Conservation (phyloP, 2,888 invertebrate genomes). For the Spisula solida region DNA sequence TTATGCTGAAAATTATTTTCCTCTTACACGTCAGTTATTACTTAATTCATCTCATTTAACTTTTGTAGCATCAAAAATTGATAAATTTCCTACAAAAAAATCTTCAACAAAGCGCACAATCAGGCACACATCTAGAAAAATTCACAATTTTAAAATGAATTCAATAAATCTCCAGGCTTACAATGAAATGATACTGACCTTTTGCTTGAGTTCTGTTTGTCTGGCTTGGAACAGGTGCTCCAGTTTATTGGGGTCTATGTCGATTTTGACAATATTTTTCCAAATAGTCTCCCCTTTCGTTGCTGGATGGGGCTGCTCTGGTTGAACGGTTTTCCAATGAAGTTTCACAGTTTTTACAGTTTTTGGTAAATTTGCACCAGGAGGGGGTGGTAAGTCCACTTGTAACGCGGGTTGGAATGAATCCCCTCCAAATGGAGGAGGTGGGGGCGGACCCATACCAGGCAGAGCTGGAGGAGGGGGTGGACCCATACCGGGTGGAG, state of each 20-base stretch:
- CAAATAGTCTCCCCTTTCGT: slow-evolving; percentile 85
- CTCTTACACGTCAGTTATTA: neutral
- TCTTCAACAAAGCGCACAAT: neutral
- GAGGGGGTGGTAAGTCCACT: slow-evolving; percentile 82
- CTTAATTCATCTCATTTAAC: neutral
- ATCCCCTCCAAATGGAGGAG: slow-evolving; percentile 71
- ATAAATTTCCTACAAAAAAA: neutral
- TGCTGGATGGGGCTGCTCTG: slow-evolving; percentile 84
- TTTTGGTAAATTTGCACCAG: slow-evolving; percentile 83
- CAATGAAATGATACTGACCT: slow-evolving; percentile 90
- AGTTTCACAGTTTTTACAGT: slow-evolving; percentile 98
- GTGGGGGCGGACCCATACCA: slow-evolving; percentile 70
- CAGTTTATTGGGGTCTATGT: slow-evolving; percentile 96
- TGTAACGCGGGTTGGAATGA: slow-evolving; percentile 62
- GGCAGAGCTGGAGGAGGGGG: slow-evolving; percentile 60
- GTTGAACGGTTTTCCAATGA: slow-evolving; percentile 96
- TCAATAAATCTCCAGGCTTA: neutral
- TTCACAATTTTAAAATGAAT: neutral
- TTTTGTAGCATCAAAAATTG: neutral
- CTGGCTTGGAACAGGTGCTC: slow-evolving; percentile 99
- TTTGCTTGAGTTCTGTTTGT: slow-evolving; percentile 97
- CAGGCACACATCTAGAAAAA: neutral
- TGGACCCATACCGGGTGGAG: slow-evolving; percentile 70
- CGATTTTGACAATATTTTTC: slow-evolving; percentile 89
- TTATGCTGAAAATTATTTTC: too few species aligned